Base-by-base conservation (phyloP, 1,140 invertebrate species). In the Bombus waltoni region DNA sequence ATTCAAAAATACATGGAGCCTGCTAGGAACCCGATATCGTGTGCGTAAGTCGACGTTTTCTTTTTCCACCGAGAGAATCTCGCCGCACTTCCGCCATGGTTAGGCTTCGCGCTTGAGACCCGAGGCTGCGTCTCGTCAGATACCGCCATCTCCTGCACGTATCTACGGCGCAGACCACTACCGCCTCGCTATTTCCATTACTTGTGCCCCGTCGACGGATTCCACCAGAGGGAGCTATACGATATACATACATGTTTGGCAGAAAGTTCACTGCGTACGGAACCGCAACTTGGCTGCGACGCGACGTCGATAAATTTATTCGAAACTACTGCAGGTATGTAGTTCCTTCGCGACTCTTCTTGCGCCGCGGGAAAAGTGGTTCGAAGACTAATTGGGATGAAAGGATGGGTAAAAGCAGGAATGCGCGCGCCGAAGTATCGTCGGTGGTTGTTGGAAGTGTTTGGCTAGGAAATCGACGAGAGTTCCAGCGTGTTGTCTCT, bases 101-200 rank as follows among this genome's bases (percentile, higher is more conserved):
- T 28, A 71, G 71, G 70, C 25, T 74, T 68, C 11, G 62, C 22
- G 79, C 42, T 42, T 25, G n/a, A 10, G 88, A 84, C 92, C 81
- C 59, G 73, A 72, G 89, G 91, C 92, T 75, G 84, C 59, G 85
- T 62, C 85, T 89, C 87, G 83, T 80, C 71, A 82, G 87, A 82
- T 86, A 88, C 86, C 85, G 85, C 78, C 89, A 88, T 86, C 89
- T 90, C 83, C 83, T 78, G 76, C 81, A 90, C 62, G 86, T 92
- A 88, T 90, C 88, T 82, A 83, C 66, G 65, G 79, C 68, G 65
- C 80, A 25, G 85, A 71, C 87, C 88, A 87, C 80, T 90, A 70
- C 85, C 88, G 86, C 89, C 90, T 92, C 89, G 88, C 92, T 92
- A 92, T 92, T 92, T 91, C 92, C 89, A 87, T 90, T 89, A 90